Base-by-base conservation (phyloP, 2,113 vertebrate species). In the Charadrius vociferus region DNA sequence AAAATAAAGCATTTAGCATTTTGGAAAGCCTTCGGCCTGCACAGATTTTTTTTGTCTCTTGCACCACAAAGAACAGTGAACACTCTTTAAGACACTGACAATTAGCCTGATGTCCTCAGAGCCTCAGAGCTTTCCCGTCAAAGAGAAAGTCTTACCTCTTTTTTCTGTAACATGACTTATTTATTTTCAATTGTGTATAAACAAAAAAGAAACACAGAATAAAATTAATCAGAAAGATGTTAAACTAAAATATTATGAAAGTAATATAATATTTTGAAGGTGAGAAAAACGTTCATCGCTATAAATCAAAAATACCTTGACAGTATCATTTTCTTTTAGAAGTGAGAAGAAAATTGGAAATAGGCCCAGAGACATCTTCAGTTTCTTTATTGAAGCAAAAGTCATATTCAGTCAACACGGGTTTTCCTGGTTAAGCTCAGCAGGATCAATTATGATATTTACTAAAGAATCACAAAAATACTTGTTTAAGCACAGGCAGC, bases 321-420 rank as follows among this genome's bases (percentile, higher is more conserved):
- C 22, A 56, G 47, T 73, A 52, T 65, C 52, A 16, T 84, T 92
- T 74, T 56, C 58, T 79, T 92, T 81, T 52, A 63, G 47, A 91
- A 90, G 34, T 12, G 63, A 86, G 67, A 83, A 79, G 24, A 81
- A 87, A 84, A 79, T 19, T 79, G 83, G 92, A 97, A 84, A 63
- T 87, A 81, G 65, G 72, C 81, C 82, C 70, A 87, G 84, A 67
- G 83, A 86, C 68, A 71, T 86, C 92, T 88, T 92, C 88, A 83
- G 53, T 91, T 88, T 88, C 75, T 58, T 95, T 88, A 58, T 58
- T 81, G 67, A 93, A 94, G 45, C 24, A 95, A 86, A 95, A 97
- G 53, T 41, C 49, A 70, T 71, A 85, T 56, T 81, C 74, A 83
- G 82, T 62, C 66, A 90, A 81, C 55, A 67, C 72, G 80, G 59